Evolutionary conservation across 2,888 invertebrate genomes (phyloP), one percentile per base, ranked within the genome.

Genomic region (Drosophila borborema): DNA sequence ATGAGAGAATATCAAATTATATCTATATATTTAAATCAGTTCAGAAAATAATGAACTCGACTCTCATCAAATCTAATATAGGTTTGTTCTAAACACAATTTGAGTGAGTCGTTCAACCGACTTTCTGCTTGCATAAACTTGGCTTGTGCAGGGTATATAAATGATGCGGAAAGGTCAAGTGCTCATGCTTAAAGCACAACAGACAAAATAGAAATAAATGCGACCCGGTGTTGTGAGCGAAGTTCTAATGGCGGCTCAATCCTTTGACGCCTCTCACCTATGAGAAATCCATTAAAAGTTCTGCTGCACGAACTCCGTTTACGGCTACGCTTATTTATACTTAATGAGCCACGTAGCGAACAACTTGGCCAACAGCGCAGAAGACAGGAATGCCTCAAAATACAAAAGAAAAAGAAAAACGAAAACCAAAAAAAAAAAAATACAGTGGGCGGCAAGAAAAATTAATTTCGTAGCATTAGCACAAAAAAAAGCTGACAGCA

Each of bases 321-420:
- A 46, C 38, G 56, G 53, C 36, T 46, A 75, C 60, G 64, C 54
- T 70, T 67, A 70, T 72, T 64, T 65, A 68, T 68, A 73, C 58
- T 76, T 79, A 82, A 82, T 82, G 80, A 75, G 76, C 64, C 75
- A 79, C 82, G 75, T 54, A 64, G 55, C 41, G 9, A 54, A 51
- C 64, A 68, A 60, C 48, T 67, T 74, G 61, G 43, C 40, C 40
- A 61, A 61, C 72, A 51, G 49, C 62, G 71, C 65, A 53, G 45
- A 40, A 18, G 60, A 53, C 54, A 28, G 23, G 31, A 18, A 53
- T 36, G 6, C 20, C 10, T 23, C 20, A 18, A 56, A 56, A 56
- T 18, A 56, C 20, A 16, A 18, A 34, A 20, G 16, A 18, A 31
- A 41, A 40, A 40, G 12, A 40, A 14, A 46, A 38, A 60, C 2